Evolutionary conservation across 2,888 invertebrate species (phyloP).

Genomic region (Clistopyga incitator): DNA sequence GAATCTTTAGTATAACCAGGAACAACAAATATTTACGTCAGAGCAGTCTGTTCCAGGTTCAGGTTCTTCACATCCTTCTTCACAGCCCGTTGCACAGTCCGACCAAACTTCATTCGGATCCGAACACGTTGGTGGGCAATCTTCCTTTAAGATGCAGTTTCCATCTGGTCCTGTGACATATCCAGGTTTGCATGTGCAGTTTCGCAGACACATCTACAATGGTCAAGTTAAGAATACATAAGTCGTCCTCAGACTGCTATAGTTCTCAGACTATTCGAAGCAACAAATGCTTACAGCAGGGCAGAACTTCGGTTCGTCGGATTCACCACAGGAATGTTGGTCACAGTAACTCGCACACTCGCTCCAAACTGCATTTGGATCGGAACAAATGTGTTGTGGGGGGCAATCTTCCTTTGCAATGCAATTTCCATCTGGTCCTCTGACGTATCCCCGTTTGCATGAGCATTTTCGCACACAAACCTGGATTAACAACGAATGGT

Average conservation of each 20-base stretch:
- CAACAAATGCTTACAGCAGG: conserved; percentile 13
- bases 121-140: neutral
- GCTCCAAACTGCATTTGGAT: neutral
- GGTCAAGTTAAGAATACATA: neutral
- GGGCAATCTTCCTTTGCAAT: neutral
- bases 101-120: neutral
- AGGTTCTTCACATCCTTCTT: neutral
- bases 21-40: neutral
- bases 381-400: neutral
- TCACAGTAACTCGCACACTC: neutral
- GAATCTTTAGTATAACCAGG: neutral
- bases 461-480: conserved; percentile 2
- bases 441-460: neutral
- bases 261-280: neutral
- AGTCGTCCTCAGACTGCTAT: neutral
- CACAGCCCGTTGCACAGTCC: neutral
- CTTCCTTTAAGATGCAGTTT: neutral
- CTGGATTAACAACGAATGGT: neutral
- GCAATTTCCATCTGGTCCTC: neutral
- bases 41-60: neutral
- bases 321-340: neutral
- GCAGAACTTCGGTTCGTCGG: neutral
- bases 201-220: neutral
- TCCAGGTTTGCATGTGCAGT: neutral
- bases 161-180: neutral